A percentile compares a stretch with the other conserved stretches of the same genome.
Conservation (phyloP, 2,797 vertebrate species). For the Paguma larvata region DNA sequence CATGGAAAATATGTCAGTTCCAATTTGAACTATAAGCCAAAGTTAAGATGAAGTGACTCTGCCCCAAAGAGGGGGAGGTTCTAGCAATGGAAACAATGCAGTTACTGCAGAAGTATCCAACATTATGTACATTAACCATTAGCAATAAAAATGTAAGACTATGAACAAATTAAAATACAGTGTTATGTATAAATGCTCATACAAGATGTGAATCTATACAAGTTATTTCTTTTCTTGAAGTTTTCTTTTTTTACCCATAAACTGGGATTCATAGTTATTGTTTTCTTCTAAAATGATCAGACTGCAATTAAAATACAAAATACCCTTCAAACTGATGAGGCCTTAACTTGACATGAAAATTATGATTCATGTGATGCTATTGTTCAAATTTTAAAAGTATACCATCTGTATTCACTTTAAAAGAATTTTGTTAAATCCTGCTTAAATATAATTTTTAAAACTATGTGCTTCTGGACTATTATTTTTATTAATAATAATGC, state of each 20-base stretch:
- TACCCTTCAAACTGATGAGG: not conserved
- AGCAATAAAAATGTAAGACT: not conserved
- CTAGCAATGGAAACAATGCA: not conserved
- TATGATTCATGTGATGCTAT: not conserved
- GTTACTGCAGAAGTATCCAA: not conserved
- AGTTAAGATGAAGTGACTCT: not conserved
- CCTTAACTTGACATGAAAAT: not conserved
- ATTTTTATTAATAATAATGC: conserved; percentile 38
- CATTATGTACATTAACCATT: not conserved
- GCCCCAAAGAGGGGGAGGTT: not conserved
- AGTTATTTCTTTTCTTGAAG: not conserved
- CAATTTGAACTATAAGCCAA: not conserved
- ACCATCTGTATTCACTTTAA: not conserved
- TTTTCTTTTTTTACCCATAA: not conserved
- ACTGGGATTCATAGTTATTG: not conserved
- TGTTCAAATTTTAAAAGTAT: not conserved
- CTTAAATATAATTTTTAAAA: conserved; percentile 11
- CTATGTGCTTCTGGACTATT: not conserved
- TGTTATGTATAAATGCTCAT: not conserved
- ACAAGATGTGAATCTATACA: not conserved
- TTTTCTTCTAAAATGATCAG: not conserved
- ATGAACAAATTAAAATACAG: not conserved
- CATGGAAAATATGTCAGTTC: not conserved
- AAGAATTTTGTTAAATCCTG: not conserved
- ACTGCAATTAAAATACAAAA: conserved; percentile 17